phyloP scores from a whole-genome alignment of 2,113 vertebrate genomes.

The Sialia sialis region DNA sequence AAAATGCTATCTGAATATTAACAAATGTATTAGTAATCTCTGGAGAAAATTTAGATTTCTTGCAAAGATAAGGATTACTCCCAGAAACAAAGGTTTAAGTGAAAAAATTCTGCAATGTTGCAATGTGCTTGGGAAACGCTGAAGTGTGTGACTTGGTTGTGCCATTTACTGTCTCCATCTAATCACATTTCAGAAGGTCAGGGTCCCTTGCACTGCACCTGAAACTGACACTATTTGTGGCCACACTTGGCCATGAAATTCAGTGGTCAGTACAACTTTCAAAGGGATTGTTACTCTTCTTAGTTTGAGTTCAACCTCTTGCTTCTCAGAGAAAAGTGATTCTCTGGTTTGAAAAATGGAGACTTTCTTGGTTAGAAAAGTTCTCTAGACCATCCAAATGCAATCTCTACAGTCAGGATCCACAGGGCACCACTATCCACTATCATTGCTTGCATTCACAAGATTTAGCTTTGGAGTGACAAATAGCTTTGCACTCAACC shows the following conservation, averaged over 20 bases:
- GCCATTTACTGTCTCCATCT: neutral
- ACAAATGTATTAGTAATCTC: neutral
- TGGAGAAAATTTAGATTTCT: neutral
- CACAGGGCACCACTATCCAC: neutral
- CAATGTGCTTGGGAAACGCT: neutral
- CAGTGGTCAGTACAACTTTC: neutral
- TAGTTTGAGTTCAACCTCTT: neutral
- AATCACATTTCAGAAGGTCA: neutral
- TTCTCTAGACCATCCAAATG: neutral
- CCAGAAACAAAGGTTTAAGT: neutral
- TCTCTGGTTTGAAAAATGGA: neutral
- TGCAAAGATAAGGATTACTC: neutral
- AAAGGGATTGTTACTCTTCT: neutral
- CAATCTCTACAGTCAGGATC: neutral
- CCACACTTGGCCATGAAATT: neutral
- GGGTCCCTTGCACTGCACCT: neutral
- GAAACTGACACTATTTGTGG: neutral
- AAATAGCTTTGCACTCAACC: neutral
- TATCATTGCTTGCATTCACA: neutral
- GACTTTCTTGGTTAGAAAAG: neutral
- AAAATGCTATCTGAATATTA: conserved; percentile 7
- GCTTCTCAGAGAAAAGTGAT: neutral
- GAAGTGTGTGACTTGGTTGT: neutral
- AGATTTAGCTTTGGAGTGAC: neutral
- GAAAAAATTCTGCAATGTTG: neutral